Evolutionary conservation across 2,888 invertebrate genomes (phyloP), one percentile per base, ranked within the genome.

Genomic region (Eudasyphora cyanicolor): DNA sequence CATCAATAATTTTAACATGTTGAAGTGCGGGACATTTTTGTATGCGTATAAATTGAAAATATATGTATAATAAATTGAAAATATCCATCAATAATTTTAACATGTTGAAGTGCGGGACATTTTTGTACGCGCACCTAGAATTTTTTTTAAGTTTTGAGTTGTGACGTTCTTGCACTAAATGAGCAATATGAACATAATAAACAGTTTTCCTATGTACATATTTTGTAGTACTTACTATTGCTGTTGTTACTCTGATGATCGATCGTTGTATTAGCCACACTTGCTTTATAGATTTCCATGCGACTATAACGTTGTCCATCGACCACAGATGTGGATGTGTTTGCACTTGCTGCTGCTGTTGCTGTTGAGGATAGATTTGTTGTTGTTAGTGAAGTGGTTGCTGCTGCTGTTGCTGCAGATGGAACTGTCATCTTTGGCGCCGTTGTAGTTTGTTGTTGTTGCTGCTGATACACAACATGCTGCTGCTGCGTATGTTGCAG

Each of bases 271-370:
- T 88, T 89, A 35, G 91, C 91, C 76, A 91, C 84, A 76, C 88
- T 90, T 24, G 91, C 91, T 86, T 91, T 91, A 83, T 91, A 90
- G 81, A 91, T 86, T 80, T 91, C 91, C 91, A 91, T 91, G 67
- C 91, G 88, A 79, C 91, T 91, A 78, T 85, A 87, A 32, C 86
- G 87, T 77, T 90, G 90, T 0, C 91, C 91, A 78, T 91, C 91
- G 21, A 91, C 91, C 42, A 88, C 85, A 60, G 79, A 76, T 75
- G 51, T 54, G 38, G 67, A 19, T 7, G 75, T 5, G 75, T 21
- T 19, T 19, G 62, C 19, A 10, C 17, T 71, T 21, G 71, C 38
- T 76, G 79, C 21, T 10, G 81, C 24, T 6, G 76, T 8, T 64
- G 67, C 45, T 79, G 74, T 38, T 77, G 76, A n/a, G n/a, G n/a